phyloP scores from a whole-genome alignment of 1,140 invertebrate genomes.

The Latrodectus geometricus region DNA sequence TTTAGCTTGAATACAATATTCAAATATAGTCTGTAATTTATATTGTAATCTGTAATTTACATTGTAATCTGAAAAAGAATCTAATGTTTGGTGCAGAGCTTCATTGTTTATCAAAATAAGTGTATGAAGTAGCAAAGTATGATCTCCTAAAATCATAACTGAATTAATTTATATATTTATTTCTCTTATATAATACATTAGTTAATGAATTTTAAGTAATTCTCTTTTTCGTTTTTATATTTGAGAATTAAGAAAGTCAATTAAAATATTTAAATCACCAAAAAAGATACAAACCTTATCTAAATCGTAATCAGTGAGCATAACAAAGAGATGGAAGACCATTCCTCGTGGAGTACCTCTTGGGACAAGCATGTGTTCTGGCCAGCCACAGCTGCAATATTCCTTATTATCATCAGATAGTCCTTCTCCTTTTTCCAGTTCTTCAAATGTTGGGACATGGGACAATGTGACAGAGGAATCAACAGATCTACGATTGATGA shows the following conservation, averaged over 20 bases:
- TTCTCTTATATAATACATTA: neutral
- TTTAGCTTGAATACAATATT: no score
- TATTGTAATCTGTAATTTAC: no score
- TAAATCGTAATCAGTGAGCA: conserved; percentile 78
- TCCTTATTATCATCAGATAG: conserved; percentile 62
- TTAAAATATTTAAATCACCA: neutral
- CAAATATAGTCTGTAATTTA: no score
- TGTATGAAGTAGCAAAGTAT: no score
- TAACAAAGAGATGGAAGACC: conserved; percentile 80
- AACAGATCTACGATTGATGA: conserved; percentile 73
- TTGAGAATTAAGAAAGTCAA: neutral
- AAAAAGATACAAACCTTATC: conserved; percentile 33
- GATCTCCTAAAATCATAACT: neutral
- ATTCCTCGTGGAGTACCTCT: conserved; percentile 80
- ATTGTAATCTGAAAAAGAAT: no score
- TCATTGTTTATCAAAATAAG: no score
- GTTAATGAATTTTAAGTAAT: neutral
- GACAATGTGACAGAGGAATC: conserved; percentile 81
- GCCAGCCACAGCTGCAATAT: conserved; percentile 87
- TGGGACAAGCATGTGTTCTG: conserved; percentile 84
- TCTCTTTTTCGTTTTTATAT: neutral
- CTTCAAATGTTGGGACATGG: conserved; percentile 75
- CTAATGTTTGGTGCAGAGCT: no score
- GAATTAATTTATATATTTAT: neutral
- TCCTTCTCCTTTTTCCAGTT: conserved; percentile 68